Evolutionary conservation across 2,113 vertebrate species (phyloP).

Genomic region (Climacteris rufus): DNA sequence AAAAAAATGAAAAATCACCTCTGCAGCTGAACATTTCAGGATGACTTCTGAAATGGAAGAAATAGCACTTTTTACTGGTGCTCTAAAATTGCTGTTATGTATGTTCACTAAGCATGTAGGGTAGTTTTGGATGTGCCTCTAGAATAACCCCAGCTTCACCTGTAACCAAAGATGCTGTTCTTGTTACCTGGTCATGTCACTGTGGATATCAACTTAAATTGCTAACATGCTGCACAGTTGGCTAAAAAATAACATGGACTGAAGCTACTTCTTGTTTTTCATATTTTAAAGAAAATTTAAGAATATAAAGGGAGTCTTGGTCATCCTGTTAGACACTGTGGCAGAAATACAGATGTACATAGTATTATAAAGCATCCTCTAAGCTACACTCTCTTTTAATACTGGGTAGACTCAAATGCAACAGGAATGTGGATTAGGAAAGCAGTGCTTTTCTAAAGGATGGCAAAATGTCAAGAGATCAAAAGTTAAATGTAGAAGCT

Average conservation of each 20-base stretch:
- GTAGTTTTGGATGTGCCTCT: neutral
- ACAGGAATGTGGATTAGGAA: neutral
- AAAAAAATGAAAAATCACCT: neutral
- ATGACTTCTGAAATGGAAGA: neutral
- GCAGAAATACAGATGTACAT: neutral
- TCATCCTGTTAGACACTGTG: neutral
- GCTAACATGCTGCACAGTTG: neutral
- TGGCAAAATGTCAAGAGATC: neutral
- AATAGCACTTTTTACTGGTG: neutral
- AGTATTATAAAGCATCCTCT: neutral
- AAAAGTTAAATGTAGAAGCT: constrained; percentile 33
- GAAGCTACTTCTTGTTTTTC: neutral
- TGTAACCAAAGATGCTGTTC: neutral
- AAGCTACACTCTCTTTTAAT: neutral
- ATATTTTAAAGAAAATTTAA: neutral
- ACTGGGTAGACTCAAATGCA: neutral
- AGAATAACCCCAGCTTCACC: neutral
- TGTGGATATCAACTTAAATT: neutral
- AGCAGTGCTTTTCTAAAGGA: neutral
- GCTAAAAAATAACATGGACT: neutral
- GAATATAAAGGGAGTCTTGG: neutral
- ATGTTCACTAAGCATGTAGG: neutral
- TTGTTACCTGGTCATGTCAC: neutral
- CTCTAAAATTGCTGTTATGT: neutral
- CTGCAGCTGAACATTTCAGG: neutral